Evolutionary conservation across 2,113 vertebrate genomes (phyloP).

Genomic region (Dasypus novemcinctus): DNA sequence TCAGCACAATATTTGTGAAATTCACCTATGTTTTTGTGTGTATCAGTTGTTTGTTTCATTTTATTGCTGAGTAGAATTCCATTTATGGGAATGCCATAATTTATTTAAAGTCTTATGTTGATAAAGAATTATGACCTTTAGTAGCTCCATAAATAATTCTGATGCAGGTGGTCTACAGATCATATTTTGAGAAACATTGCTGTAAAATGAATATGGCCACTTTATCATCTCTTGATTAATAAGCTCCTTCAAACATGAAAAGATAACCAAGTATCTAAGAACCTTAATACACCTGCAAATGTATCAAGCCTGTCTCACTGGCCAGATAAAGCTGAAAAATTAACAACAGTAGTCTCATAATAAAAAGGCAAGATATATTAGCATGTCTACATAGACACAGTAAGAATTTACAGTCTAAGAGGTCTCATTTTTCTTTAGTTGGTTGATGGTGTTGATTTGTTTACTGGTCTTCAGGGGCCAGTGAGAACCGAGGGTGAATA

Average conservation of each 20-base stretch:
- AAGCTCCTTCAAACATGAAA: conserved; percentile 16
- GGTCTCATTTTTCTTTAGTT: conserved; percentile 39
- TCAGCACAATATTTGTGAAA: not conserved
- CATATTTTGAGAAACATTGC: conserved; percentile 9
- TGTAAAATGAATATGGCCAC: not conserved
- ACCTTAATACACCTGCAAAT: conserved; percentile 29
- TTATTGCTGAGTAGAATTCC: not conserved
- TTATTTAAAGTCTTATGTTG: conserved; percentile 19
- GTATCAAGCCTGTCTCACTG: not conserved
- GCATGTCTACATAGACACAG: not conserved
- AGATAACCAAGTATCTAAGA: conserved; percentile 17
- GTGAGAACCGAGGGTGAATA: conserved; percentile 39
- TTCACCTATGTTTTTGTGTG: not conserved
- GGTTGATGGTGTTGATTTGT: conserved; percentile 52
- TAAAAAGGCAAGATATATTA: conserved; percentile 1
- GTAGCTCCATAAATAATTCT: conserved; percentile 12
- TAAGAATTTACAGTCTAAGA: conserved; percentile 16
- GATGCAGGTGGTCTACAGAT: not conserved
- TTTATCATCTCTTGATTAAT: conserved; percentile 33
- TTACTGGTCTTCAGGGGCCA: conserved; percentile 17
- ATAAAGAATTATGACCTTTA: conserved; percentile 23
- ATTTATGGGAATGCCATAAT: not conserved
- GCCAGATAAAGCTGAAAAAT: conserved; percentile 38
- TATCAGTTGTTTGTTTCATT: conserved; percentile 10
- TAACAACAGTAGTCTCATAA: conserved; percentile 5